Evolutionary conservation across 2,888 invertebrate genomes (phyloP).

Genomic region (Eumacrocentrus americanus): DNA sequence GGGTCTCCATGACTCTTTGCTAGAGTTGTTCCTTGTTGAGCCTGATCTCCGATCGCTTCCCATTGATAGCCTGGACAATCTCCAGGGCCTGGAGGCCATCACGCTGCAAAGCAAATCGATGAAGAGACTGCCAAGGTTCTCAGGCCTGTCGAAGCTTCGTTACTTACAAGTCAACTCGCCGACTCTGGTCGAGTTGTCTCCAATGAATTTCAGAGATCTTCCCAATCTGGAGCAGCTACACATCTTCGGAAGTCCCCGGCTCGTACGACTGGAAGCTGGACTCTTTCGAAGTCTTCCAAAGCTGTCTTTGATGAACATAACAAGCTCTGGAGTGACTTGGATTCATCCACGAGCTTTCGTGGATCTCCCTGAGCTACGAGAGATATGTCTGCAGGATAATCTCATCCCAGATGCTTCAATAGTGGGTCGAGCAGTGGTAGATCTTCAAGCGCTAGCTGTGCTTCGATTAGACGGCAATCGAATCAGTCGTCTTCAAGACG

Average conservation of each 20-base stretch:
- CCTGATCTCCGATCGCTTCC: conserved; percentile 80
- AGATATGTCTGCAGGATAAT: conserved; percentile 75
- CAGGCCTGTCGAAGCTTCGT: conserved; percentile 73
- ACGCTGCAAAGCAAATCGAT: conserved; percentile 80
- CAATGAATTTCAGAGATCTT: conserved; percentile 74
- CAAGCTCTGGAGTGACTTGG: conserved; percentile 76
- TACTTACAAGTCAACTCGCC: conserved; percentile 77
- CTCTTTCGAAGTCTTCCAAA: conserved; percentile 73
- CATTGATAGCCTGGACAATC: conserved; percentile 75
- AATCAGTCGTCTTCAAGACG: conserved; percentile 75
- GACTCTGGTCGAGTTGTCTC: conserved; percentile 70
- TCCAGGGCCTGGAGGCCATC: conserved; percentile 80
- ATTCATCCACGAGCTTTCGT: conserved; percentile 80
- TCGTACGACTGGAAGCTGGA: conserved; percentile 75
- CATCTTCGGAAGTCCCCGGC: conserved; percentile 72
- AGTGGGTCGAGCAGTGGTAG: conserved; percentile 79
- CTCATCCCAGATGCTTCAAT: conserved; percentile 79
- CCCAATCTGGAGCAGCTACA: conserved; percentile 77
- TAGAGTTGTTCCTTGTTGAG: conserved; percentile 86
- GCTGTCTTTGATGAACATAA: conserved; percentile 75
- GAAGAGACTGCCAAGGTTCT: conserved; percentile 77
- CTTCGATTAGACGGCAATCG: conserved; percentile 75
- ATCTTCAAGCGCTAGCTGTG: conserved; percentile 74
- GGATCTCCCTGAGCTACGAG: conserved; percentile 73
- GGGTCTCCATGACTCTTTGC: conserved; percentile 75